phyloP scores from a whole-genome alignment of 2,888 invertebrate genomes.

The Epirrhoe alternata region DNA sequence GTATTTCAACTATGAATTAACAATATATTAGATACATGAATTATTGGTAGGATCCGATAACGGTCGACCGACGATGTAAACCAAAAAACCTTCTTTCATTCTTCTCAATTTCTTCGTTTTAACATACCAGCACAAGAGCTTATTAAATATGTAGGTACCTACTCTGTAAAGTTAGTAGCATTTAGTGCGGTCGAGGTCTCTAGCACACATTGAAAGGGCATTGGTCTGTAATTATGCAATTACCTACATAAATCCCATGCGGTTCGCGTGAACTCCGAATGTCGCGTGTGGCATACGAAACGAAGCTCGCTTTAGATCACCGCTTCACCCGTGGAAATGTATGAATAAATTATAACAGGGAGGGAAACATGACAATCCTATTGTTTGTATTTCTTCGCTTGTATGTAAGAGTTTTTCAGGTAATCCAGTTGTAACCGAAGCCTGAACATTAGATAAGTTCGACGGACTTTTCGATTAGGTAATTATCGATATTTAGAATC shows the following conservation, averaged over 20 bases:
- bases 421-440: background rate
- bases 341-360: conserved; percentile 25
- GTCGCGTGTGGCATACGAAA: conserved; percentile 22
- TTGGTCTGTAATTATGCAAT: conserved; percentile 21
- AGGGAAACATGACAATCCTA: conserved; percentile 7
- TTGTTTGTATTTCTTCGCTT: conserved; percentile 18
- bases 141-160: too few species aligned
- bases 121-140: too few species aligned
- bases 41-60: too few species aligned
- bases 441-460: background rate
- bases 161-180: background rate
- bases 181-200: background rate
- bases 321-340: conserved; percentile 13
- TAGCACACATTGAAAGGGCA: conserved; percentile 3
- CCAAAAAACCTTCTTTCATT: too few species aligned
- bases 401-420: background rate
- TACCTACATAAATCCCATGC: conserved; percentile 14
- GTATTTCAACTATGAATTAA: too few species aligned
- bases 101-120: too few species aligned
- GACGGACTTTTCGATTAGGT: background rate
- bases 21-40: too few species aligned
- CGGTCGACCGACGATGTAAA: too few species aligned
- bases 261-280: conserved; percentile 22
- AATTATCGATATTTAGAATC: background rate
- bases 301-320: conserved; percentile 10